Base-by-base conservation (phyloP, 1,140 invertebrate species). In the Centruroides sculpturatus region DNA sequence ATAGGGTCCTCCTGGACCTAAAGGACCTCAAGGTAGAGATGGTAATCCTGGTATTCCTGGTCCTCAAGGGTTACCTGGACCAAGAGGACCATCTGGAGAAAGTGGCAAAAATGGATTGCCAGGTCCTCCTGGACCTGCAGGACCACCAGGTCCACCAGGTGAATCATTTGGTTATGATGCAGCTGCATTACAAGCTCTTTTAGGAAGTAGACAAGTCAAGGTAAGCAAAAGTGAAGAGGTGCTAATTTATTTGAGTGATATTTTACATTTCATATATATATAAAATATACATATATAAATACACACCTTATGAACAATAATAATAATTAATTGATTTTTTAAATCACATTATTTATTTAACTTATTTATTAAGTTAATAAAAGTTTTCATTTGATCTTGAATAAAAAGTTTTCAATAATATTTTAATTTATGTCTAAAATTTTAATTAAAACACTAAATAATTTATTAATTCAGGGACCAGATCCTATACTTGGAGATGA, bases 401-500 rank as follows among this genome's bases (percentile, higher is more conserved):
- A n/a, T n/a, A n/a, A n/a, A n/a, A n/a, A n/a, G n/a, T n/a, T n/a
- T n/a, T n/a, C n/a, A n/a, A n/a, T n/a, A n/a, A n/a, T n/a, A n/a
- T n/a, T n/a, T n/a, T n/a, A n/a, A n/a, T 51, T 34, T 51, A n/a
- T 51, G 49, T 34, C 49, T 51, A 51, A 12, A 51, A 51, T 51
- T 12, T 51, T n/a, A 51, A 34, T 51, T 51, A 51, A 51, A n/a
- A 34, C 2, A 51, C 49, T n/a, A 12, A 12, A 55, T 55, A 9
- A 34, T 10, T 11, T 34, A 23, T 12, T 55, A 34, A 56, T 10
- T 53, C 36, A 63, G 77, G 89, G 89, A 12, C 87, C 87, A 1
- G 88, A 91, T 75, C 79, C 82, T 57, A 67, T 84, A 36, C 72
- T 75, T 62, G 81, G 80, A 3, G 87, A 89, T 69, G 82, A 89